phyloP scores from a whole-genome alignment of 2,797 vertebrate genomes.

The Nyctibius grandis region DNA sequence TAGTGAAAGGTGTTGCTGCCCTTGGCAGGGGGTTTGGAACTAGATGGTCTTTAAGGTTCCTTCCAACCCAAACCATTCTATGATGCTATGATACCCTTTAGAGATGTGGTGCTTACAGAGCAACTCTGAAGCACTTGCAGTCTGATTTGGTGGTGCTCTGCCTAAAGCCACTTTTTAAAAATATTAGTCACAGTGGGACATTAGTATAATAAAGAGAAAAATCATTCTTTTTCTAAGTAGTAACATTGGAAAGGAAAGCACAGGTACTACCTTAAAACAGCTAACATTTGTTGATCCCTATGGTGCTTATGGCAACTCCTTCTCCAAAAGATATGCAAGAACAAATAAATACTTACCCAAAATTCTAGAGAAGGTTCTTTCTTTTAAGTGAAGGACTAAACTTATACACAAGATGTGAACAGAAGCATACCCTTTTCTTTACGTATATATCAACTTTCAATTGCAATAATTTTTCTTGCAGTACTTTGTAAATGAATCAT shows the following conservation, averaged over 20 bases:
- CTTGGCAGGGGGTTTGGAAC: too few species aligned
- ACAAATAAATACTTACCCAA: background rate
- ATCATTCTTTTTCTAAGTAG: background rate
- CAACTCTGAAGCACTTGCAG: background rate
- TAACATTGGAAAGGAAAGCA: background rate
- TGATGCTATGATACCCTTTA: background rate
- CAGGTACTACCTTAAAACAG: background rate
- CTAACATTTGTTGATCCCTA: background rate
- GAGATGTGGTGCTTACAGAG: background rate
- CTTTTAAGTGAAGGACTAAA: background rate
- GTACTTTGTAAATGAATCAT: constrained; percentile 48
- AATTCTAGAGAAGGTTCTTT: background rate
- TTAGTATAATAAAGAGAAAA: background rate
- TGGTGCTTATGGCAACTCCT: background rate
- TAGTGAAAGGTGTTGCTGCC: too few species aligned
- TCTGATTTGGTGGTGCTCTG: background rate
- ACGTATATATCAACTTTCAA: background rate
- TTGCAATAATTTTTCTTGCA: background rate
- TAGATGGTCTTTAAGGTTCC: too few species aligned
- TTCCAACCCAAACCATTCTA: too few species aligned
- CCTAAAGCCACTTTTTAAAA: background rate
- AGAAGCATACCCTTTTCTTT: background rate
- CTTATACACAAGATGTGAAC: background rate
- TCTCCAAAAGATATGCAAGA: background rate
- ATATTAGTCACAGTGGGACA: background rate